Evolutionary conservation across 2,888 invertebrate species (phyloP).

Genomic region (Tipula vernalis): DNA sequence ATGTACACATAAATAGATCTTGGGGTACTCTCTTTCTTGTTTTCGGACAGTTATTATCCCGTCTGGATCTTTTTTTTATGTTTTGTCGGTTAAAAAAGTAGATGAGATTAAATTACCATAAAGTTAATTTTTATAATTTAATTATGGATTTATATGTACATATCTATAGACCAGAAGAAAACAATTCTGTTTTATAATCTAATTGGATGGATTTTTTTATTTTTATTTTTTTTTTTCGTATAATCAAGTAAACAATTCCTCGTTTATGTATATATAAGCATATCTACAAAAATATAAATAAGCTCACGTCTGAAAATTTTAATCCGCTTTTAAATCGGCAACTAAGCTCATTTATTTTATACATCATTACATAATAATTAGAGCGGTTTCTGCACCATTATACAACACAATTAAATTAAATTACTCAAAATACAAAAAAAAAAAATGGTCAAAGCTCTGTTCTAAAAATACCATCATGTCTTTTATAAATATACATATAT

Average conservation of each 20-base stretch:
- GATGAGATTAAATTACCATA: not conserved
- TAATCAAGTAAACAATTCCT: not conserved
- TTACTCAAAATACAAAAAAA: not conserved
- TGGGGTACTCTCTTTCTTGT: not conserved
- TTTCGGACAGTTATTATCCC: not conserved
- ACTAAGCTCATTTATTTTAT: not conserved
- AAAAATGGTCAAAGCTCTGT: not conserved
- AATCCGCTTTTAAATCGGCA: not conserved
- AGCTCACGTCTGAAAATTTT: not conserved
- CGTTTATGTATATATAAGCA: not conserved
- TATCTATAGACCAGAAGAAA: not conserved
- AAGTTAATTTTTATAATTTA: not conserved
- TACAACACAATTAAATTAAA: not conserved
- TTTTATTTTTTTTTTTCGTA: not conserved
- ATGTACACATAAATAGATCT: not conserved
- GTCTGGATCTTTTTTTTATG: not conserved
- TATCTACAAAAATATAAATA: not conserved
- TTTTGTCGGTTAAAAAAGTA: not conserved
- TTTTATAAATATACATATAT: not conserved
- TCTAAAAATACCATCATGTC: not conserved
- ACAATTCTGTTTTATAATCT: not conserved
- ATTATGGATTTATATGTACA: not conserved
- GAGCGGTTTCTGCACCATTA: not conserved
- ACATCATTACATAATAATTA: constrained; percentile 4
- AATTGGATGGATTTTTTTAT: not conserved